These are phyloP conservation scores for Dendrocopos noguchii DNA, from an alignment of 2,113 vertebrate genomes.

Conservation along the genomic window DNA sequence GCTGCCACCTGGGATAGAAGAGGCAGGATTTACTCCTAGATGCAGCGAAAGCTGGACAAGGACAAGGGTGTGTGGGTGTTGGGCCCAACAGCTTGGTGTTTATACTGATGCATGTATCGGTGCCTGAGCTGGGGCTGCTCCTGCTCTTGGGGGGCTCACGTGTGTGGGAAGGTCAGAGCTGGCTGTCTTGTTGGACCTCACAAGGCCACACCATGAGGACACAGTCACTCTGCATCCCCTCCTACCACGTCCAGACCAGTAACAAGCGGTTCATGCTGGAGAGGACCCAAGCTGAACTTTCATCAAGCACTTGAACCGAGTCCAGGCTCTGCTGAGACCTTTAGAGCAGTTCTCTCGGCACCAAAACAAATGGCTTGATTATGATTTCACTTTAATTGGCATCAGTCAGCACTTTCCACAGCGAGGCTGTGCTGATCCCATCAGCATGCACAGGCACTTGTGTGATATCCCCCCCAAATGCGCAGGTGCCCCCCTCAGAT, in stretches of 20 bases:
- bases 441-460: not conserved
- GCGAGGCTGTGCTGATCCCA: not conserved
- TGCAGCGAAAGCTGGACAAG: not conserved
- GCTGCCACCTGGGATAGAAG: not conserved
- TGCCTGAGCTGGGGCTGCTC: not conserved
- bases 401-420: slow-evolving; percentile 25
- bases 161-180: not conserved
- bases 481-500: not conserved
- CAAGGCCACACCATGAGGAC: not conserved
- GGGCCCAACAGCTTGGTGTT: not conserved
- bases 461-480: not conserved
- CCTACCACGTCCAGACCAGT: fast-evolving
- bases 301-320: not conserved
- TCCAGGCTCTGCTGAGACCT: not conserved
- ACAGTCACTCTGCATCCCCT: not conserved
- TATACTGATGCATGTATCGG: not conserved
- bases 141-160: not conserved
- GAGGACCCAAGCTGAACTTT: not conserved
- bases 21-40: not conserved
- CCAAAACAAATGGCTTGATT: slow-evolving; percentile 56
- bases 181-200: not conserved
- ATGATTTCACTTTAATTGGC: slow-evolving; percentile 39
- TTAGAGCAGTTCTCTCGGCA: not conserved
- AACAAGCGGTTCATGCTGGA: fast-evolving
- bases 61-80: not conserved